Evolutionary conservation across 2,888 invertebrate genomes (phyloP), one percentile per base, ranked within the genome.

Genomic region (Catotricha subobsoleta): DNA sequence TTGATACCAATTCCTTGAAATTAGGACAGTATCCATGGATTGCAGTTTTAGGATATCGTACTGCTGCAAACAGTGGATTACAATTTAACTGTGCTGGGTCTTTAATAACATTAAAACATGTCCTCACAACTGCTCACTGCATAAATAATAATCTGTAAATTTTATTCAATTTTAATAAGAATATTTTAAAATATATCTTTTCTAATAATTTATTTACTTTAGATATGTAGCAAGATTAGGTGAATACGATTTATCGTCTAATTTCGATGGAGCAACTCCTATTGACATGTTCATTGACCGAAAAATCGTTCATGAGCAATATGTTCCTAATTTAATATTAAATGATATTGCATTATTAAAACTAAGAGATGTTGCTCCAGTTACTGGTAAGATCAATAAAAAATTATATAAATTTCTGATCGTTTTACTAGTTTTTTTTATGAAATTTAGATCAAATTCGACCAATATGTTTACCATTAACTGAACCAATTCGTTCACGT

Each of bases 1-100:
- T 28, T 18, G 3, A 9, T 23, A 20, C 27, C 33, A 9, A 21
- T 18, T 19, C 4, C 13, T 10, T 19, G 15, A 20, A n/a, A 27
- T n/a, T 44, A 42, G 82, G 81, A 19, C 67, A 76, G 36, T 81
- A 81, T 74, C 84, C 84, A 1, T 86, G 84, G 84, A 74, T 84
- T 69, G 82, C 80, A 2, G 80, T 81, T 9, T 73, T 83, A 46
- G 81, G 76, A 51, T 67, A 81, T 28, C 72, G 74, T 50, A 75
- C 73, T 7, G 63, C 29, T 16, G 2, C n/a, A 9, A n/a, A 37
- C 15, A 12, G 30, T 19, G n/a, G 51, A 47, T 35, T 56, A 61
- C 46, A 74, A 56, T 80, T 76, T 55, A 74, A 77, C 67, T 83
- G 84, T 53, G 80, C 77, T 2, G 83, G 82, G 9, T 75, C 80